phyloP scores from a whole-genome alignment of 2,888 invertebrate species.

The Morpho deidamia region DNA sequence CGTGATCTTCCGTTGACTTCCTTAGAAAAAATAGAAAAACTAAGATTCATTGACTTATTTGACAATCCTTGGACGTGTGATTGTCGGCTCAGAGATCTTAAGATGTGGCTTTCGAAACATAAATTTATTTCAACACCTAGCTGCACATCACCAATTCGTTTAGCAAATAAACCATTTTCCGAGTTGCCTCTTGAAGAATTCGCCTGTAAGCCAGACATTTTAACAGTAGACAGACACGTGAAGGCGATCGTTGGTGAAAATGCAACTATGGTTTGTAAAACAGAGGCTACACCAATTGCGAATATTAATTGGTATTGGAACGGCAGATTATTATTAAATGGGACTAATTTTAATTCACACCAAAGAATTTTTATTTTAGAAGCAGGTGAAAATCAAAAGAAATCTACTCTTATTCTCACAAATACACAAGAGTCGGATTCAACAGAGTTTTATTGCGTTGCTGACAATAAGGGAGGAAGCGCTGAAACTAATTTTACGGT shows the following conservation, averaged over 20 bases:
- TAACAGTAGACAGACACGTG: slow-evolving; percentile 85
- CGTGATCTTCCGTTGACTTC: slow-evolving; percentile 85
- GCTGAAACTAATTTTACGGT: slow-evolving; percentile 94
- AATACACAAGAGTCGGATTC: slow-evolving; percentile 91
- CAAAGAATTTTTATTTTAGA: slow-evolving; percentile 88
- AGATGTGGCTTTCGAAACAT: slow-evolving; percentile 88
- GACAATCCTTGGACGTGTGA: slow-evolving; percentile 95
- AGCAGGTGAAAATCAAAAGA: slow-evolving; percentile 86
- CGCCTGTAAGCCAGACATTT: slow-evolving; percentile 90
- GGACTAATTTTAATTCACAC: slow-evolving; percentile 87
- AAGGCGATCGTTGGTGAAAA: slow-evolving; percentile 90
- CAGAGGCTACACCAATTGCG: slow-evolving; percentile 89
- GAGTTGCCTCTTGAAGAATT: slow-evolving; percentile 89
- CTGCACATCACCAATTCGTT: slow-evolving; percentile 84
- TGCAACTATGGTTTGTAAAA: slow-evolving; percentile 89
- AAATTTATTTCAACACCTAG: slow-evolving; percentile 88
- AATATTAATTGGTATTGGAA: slow-evolving; percentile 93
- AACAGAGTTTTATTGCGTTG: slow-evolving; percentile 92
- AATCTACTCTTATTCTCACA: slow-evolving; percentile 86
- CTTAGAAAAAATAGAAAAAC: slow-evolving; percentile 84
- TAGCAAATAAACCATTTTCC: slow-evolving; percentile 85
- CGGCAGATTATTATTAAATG: slow-evolving; percentile 86
- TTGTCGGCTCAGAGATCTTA: slow-evolving; percentile 88
- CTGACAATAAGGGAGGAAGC: slow-evolving; percentile 92
- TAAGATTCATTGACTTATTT: slow-evolving; percentile 89